Evolutionary conservation across 2,888 invertebrate genomes (phyloP), one percentile per base, ranked within the genome.

Genomic region (Arctia plantaginis): DNA sequence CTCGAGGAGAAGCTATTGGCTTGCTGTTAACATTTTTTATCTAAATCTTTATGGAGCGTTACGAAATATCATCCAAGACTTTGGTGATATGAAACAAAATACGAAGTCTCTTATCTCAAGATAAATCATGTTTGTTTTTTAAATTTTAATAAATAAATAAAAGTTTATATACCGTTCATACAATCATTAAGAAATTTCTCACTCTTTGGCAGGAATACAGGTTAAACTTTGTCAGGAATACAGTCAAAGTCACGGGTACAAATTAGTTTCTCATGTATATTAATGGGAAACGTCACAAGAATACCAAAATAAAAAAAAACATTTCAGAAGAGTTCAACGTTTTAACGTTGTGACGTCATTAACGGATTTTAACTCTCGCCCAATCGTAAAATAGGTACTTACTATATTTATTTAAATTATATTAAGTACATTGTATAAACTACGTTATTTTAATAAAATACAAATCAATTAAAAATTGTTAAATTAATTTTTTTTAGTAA

Each of bases 311-410:
- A 7, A 20, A 30, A 51, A 4, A 69, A 67, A 18, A 20, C 39
- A 64, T 44, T 74, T 55, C 41, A 66, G 74, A 78, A 78, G 15
- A 62, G 82, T 82, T 82, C 80, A 84, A 82, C 84, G 78, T 84
- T 77, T 80, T 72, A 68, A 66, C 68, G 65, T 30, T 62, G 74
- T 82, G 82, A 84, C 82, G 85, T 82, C 82, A 84, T 15, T 64
- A 67, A 69, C 77, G 76, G 75, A 71, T 73, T 74, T 70, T 82
- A 82, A 77, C 80, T 66, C 59, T 66, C 51, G 13, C 33, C 71
- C 12, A 27, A 65, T 44, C 30, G 23, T 44, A 27, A 44, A 41
- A 27, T 44, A 20, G 27, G 6, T 67, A 67, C 7, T 23, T 55
- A 23, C 10, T 23, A 51, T 33, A 23, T 23, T 51, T 30, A 68